Evolutionary conservation across 1,140 invertebrate species (phyloP).

Genomic region (Drosophila littoralis): DNA sequence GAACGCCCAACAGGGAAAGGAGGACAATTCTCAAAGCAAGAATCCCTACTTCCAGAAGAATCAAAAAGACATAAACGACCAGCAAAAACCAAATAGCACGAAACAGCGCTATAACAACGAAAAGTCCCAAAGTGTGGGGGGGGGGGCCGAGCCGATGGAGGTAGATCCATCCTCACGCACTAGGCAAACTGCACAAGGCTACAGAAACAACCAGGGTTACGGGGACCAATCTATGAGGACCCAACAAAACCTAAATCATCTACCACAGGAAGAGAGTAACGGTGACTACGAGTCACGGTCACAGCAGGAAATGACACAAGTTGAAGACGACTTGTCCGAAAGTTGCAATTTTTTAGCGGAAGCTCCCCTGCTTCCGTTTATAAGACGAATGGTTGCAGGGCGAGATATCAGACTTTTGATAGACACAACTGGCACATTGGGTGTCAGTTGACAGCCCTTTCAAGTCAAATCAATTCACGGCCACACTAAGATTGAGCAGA

Average conservation of each 20-base stretch:
- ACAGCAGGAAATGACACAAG: not conserved
- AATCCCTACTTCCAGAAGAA: slow-evolving; percentile 9
- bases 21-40: slow-evolving; percentile 1
- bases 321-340: not conserved
- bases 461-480: slow-evolving; percentile 6
- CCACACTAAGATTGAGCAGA: slow-evolving; percentile 4
- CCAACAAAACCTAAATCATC: not conserved
- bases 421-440: slow-evolving; percentile 5
- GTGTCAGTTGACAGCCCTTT: not conserved
- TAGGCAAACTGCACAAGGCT: too few relatives aligned
- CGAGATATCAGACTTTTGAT: slow-evolving; percentile 11
- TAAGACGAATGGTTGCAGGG: not conserved
- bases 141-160: slow-evolving; percentile 6
- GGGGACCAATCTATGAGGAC: not conserved
- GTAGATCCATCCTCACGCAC: too few relatives aligned
- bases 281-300: not conserved
- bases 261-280: too few relatives aligned
- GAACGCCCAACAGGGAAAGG: not conserved
- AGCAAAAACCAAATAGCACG: not conserved
- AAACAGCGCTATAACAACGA: slow-evolving; percentile 7
- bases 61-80: not conserved
- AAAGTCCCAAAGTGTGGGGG: slow-evolving; percentile 6
- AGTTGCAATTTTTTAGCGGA: not conserved
- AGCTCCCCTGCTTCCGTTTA: not conserved
- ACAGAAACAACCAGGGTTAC: too few relatives aligned